A percentile compares a stretch with the other conserved stretches of the same genome.
These are phyloP conservation scores for Pecten maximus DNA, from an alignment of 2,888 invertebrate species.

Conservation along the genomic window DNA sequence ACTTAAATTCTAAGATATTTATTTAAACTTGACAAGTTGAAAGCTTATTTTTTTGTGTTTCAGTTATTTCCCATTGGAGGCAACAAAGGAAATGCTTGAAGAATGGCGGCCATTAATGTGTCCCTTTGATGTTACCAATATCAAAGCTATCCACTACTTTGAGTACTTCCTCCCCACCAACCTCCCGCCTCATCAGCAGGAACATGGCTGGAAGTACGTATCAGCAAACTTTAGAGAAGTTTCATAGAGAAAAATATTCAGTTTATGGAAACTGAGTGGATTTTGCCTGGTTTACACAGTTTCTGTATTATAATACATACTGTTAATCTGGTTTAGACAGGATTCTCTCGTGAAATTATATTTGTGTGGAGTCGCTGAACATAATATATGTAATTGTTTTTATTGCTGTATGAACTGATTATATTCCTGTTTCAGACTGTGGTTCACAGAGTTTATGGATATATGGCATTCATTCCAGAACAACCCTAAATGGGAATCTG, in stretches of 20 bases:
- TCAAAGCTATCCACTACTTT: conserved; percentile 84
- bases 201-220: conserved; percentile 85
- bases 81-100: conserved; percentile 93
- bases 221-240: neutral
- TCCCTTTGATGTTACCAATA: conserved; percentile 86
- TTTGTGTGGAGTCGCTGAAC: too few species aligned
- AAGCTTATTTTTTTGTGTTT: conserved; percentile 22
- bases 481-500: conserved; percentile 87
- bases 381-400: neutral
- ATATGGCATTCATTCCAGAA: conserved; percentile 91
- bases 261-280: too few species aligned
- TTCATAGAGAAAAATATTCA: too few species aligned
- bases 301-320: too few species aligned
- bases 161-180: conserved; percentile 90
- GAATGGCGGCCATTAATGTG: conserved; percentile 91
- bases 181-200: conserved; percentile 85
- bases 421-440: conserved; percentile 84
- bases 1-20: too few species aligned
- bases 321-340: too few species aligned
- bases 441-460: conserved; percentile 91
- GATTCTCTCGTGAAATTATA: too few species aligned
- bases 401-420: neutral
- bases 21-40: too few species aligned
- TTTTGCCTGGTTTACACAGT: too few species aligned
- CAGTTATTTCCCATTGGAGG: conserved; percentile 83